Percentiles rank a stretch among this genome's conserved stretches.
Conservation (phyloP, 2,888 invertebrate genomes). For the Microdon myrmicae region DNA sequence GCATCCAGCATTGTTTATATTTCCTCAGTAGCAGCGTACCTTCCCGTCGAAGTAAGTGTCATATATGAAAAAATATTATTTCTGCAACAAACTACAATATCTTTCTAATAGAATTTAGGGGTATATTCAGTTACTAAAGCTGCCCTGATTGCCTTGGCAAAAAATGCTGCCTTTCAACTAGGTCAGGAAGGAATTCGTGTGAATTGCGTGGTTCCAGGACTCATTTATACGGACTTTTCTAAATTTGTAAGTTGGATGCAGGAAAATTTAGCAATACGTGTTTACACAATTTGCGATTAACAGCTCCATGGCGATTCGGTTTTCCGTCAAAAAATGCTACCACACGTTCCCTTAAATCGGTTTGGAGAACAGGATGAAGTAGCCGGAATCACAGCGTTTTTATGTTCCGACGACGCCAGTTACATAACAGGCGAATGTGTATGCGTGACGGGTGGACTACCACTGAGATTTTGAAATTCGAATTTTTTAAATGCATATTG, state of each 20-base stretch:
- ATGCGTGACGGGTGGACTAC: no score
- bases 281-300: conserved; percentile 47
- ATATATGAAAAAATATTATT: no score
- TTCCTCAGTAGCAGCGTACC: conserved; percentile 83
- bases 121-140: conserved; percentile 92
- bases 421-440: no score
- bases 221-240: conserved; percentile 88
- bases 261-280: not conserved
- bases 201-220: conserved; percentile 88
- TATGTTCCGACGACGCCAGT: no score
- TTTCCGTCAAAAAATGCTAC: conserved; percentile 68
- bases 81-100: no score
- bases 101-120: no score
- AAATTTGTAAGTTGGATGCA: conserved; percentile 70
- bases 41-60: conserved; percentile 76
- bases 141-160: conserved; percentile 83
- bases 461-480: no score
- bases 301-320: conserved; percentile 71
- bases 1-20: conserved; percentile 84
- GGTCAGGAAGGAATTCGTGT: conserved; percentile 84
- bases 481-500: no score
- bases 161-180: conserved; percentile 78
- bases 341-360: conserved; percentile 71
- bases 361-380: conserved; percentile 76
- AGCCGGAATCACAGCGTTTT: no score